These are phyloP conservation scores for Coremacera marginata DNA, from an alignment of 2,888 invertebrate genomes.

Conservation along the genomic window DNA sequence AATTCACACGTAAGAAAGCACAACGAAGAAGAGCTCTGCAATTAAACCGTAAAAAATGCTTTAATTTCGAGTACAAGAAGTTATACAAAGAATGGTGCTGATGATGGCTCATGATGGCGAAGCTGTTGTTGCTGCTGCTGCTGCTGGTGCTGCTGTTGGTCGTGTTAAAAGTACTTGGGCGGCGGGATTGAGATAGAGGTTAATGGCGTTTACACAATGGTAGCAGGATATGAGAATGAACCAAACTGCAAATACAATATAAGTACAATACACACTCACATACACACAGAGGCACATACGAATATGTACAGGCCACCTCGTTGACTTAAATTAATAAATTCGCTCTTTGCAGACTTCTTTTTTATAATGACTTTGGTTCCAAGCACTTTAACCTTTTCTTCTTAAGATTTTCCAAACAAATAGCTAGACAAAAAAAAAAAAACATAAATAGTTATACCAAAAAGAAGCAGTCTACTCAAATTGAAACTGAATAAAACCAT, in stretches of 20 bases:
- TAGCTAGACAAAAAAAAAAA: no score
- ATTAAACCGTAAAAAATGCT: not conserved
- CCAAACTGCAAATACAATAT: not conserved
- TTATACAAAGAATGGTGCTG: conserved; percentile 52
- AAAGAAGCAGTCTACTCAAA: no score
- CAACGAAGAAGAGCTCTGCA: not conserved
- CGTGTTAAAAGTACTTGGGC: not conserved
- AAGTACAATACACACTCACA: not conserved
- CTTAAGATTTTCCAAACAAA: no score
- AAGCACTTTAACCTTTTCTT: no score
- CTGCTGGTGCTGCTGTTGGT: not conserved
- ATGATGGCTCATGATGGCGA: conserved; percentile 26
- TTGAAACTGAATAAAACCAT: no score
- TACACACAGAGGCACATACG: not conserved
- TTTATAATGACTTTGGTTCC: not conserved
- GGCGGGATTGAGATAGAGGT: not conserved
- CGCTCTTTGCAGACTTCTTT: not conserved
- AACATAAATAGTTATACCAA: no score
- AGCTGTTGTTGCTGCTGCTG: not conserved
- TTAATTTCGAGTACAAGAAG: conserved; percentile 48
- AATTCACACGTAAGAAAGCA: not conserved
- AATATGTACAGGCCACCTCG: no score
- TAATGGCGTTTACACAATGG: conserved; percentile 2
- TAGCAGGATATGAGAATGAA: not conserved
- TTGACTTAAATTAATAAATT: no score